Conservation (phyloP, 37 sponge, comb jelly and placozoan species). For the Mnemiopsis leidyi region DNA sequence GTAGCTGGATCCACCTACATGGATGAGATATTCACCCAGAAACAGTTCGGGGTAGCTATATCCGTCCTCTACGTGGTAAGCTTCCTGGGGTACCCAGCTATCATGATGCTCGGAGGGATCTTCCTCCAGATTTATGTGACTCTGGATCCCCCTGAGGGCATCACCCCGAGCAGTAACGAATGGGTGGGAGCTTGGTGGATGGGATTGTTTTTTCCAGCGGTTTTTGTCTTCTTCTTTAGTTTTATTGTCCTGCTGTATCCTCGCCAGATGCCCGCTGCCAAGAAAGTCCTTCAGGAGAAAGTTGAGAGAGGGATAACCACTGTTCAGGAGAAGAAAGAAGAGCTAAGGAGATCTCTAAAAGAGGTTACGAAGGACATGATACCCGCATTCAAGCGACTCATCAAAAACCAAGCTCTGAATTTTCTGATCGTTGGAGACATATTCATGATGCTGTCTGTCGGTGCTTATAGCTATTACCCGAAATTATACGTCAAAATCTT, state of each 20-base stretch:
- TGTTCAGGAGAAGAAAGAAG: conserved; percentile 20
- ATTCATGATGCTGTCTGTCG: background rate
- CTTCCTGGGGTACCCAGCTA: conserved; percentile 18
- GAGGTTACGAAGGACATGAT: conserved; percentile 53
- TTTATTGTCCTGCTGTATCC: conserved; percentile 49
- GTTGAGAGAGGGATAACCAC: conserved; percentile 28
- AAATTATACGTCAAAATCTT: background rate
- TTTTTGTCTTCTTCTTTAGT: background rate
- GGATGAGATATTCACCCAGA: conserved; percentile 64
- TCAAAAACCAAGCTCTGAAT: conserved; percentile 33
- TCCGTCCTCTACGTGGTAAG: conserved; percentile 55
- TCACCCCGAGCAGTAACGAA: conserved; percentile 5
- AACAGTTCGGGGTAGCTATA: conserved; percentile 49
- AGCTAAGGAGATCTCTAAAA: background rate
- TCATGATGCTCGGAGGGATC: conserved; percentile 9
- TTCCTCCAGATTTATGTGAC: conserved; percentile 36
- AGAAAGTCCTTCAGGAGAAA: conserved; percentile 26
- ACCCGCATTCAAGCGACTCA: background rate
- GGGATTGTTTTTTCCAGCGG: conserved; percentile 25
- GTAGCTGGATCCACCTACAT: conserved; percentile 49
- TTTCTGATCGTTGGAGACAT: conserved; percentile 41
- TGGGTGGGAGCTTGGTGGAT: conserved; percentile 65
- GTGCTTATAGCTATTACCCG: conserved; percentile 54
- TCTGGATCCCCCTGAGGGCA: conserved; percentile 2
- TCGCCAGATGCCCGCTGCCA: conserved; percentile 50